Evolutionary conservation across 2,113 vertebrate genomes (phyloP), one percentile per base, ranked within the genome.

Genomic region (Cyprinodon variegatus): DNA sequence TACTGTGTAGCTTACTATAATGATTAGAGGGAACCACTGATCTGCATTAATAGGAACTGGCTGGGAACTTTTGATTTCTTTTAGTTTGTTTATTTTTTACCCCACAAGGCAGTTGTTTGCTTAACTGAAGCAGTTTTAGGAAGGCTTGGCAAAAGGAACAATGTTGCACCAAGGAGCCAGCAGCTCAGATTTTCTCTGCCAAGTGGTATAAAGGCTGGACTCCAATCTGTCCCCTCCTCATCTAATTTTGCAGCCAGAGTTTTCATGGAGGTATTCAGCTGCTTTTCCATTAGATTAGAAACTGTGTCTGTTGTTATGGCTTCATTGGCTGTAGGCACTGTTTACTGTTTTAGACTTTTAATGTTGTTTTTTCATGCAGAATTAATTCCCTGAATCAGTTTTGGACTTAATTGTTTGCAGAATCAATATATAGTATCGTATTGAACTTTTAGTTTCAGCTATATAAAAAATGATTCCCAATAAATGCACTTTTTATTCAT

Each of bases 101-200:
- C 43, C 67, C 36, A 15, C 6, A 37, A 69, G 72, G 70, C 68
- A 68, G 78, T 67, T 81, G 82, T 78, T 78, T 48, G 66, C 78
- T 80, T 87, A 59, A 64, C 78, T 85, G 78, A 86, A 80, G 77
- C 76, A 75, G 62, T 83, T 79, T 79, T 68, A 68, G 77, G 5
- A 73, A 76, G 72, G 74, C 78, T 87, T 89, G 88, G 86, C 86
- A 89, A 40, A 62, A n/a, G 39, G 46, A 73, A 77, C 76, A 86
- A 78, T 77, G 77, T 78, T 59, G 70, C 59, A 7, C 48, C 59
- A 50, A 79, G 70, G 65, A 81, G 84, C 77, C 81, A 84, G 76
- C 66, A 77, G 38, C 74, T 75, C 36, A n/a, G 37, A 2, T 57
- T 61, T 68, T 78, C 72, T 70, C 73, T 87, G 83, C 89, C 87